Percentiles rank a stretch among this genome's conserved stretches.
phyloP scores from a whole-genome alignment of 2,888 invertebrate genomes.

The Lepidocyrtinus sp. region DNA sequence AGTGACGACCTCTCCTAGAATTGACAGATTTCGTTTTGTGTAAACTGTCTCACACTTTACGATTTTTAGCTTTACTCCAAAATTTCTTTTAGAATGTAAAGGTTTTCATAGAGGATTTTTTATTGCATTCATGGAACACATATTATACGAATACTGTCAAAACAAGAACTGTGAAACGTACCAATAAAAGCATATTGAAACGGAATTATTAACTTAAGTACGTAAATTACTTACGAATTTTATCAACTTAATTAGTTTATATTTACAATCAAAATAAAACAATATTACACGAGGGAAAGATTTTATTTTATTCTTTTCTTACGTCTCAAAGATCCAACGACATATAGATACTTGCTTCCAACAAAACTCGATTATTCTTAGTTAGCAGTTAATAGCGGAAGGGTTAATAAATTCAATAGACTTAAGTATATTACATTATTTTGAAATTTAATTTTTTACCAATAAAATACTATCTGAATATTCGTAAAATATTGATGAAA shows the following conservation, averaged over 20 bases:
- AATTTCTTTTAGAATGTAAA: background rate
- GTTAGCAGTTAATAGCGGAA: too few species aligned
- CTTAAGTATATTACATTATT: background rate
- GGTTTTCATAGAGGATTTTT: background rate
- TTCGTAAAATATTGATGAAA: background rate
- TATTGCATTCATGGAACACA: background rate
- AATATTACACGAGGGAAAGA: background rate
- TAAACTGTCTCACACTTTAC: background rate
- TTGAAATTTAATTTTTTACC: constrained; percentile 2
- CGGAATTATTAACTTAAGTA: constrained; percentile 42
- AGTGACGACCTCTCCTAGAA: too few species aligned
- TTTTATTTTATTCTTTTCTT: background rate
- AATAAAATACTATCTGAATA: background rate
- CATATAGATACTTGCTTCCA: constrained; percentile 19
- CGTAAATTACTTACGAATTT: constrained; percentile 20
- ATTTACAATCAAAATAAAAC: too few species aligned
- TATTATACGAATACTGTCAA: background rate
- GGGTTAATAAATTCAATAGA: too few species aligned
- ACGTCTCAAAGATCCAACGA: background rate
- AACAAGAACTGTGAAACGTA: constrained; percentile 44
- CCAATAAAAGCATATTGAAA: constrained; percentile 33
- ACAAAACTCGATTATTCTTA: too few species aligned
- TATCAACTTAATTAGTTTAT: constrained; percentile 13
- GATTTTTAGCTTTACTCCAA: background rate
- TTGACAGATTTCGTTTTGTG: background rate